A percentile compares a stretch with the other conserved stretches of the same genome.
These are phyloP conservation scores for Hydractinia echinata DNA, from an alignment of 30 jellyfish, hydroid and myxozoan genomes.

Conservation along the genomic window DNA sequence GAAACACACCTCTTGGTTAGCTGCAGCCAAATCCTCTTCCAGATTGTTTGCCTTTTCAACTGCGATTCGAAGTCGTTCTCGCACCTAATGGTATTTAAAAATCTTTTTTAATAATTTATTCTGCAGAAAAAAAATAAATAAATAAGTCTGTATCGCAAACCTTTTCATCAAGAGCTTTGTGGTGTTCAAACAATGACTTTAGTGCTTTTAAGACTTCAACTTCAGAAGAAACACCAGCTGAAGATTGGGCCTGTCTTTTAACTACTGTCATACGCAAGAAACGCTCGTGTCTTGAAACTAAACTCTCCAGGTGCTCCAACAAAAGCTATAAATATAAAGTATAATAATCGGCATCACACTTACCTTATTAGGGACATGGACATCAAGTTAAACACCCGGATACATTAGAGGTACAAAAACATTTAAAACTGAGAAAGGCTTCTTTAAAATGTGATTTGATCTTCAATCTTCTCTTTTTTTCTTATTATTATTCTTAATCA, in stretches of 20 bases:
- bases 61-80: slow-evolving; percentile 85
- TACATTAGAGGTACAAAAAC: no score
- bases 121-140: background rate
- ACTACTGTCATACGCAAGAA: slow-evolving; percentile 92
- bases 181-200: slow-evolving; percentile 89
- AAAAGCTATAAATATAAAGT: slow-evolving; percentile 49
- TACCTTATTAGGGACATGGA: background rate
- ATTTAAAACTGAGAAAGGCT: background rate
- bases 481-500: no score
- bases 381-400: no score
- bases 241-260: slow-evolving; percentile 92
- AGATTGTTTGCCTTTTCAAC: slow-evolving; percentile 76
- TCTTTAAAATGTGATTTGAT: no score
- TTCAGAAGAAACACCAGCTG: slow-evolving; percentile 98
- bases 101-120: background rate
- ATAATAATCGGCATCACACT: background rate
- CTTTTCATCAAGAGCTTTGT: slow-evolving; percentile 92
- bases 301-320: slow-evolving; percentile 87
- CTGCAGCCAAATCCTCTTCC: slow-evolving; percentile 69
- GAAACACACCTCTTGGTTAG: slow-evolving; percentile 79
- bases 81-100: slow-evolving; percentile 33
- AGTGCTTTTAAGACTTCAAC: slow-evolving; percentile 88
- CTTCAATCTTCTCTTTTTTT: no score
- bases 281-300: slow-evolving; percentile 92
- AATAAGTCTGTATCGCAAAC: slow-evolving; percentile 4